Percentiles rank a stretch among this genome's conserved stretches.
These are phyloP conservation scores for Oncorhynchus nerka DNA, from an alignment of 2,113 vertebrate species.

Conservation along the genomic window DNA sequence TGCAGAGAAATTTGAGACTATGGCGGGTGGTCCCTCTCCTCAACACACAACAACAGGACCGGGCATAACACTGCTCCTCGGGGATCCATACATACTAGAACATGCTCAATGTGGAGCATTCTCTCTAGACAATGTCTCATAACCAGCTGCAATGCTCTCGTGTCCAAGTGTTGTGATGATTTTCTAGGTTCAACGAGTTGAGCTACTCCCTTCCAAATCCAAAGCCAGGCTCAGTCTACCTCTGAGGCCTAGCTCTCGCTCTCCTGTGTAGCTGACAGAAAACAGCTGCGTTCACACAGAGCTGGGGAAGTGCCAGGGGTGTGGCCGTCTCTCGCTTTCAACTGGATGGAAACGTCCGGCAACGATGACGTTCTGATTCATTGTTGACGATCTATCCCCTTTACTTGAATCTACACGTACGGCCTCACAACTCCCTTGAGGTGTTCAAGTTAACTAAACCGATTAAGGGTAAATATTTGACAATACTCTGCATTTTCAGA, in stretches of 20 bases:
- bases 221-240: neutral
- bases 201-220: neutral
- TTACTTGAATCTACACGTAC: too few relatives aligned
- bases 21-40: neutral
- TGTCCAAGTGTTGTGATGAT: neutral
- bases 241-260: neutral
- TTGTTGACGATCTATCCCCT: neutral
- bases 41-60: conserved; percentile 8
- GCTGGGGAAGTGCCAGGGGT: neutral
- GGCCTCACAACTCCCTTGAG: too few relatives aligned
- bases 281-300: neutral
- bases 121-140: neutral
- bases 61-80: conserved; percentile 8
- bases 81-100: conserved; percentile 15
- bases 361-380: neutral
- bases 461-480: too few relatives aligned
- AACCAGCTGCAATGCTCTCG: neutral
- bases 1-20: conserved; percentile 1
- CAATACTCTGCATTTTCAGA: accelerated
- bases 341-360: neutral
- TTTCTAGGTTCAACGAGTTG: neutral
- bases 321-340: neutral
- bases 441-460: too few relatives aligned
- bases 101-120: neutral
- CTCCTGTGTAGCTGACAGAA: neutral